A percentile compares a stretch with the other conserved stretches of the same genome.
These are phyloP conservation scores for Coracias cyanogaster DNA, from an alignment of 2,797 vertebrate species.

Conservation along the genomic window DNA sequence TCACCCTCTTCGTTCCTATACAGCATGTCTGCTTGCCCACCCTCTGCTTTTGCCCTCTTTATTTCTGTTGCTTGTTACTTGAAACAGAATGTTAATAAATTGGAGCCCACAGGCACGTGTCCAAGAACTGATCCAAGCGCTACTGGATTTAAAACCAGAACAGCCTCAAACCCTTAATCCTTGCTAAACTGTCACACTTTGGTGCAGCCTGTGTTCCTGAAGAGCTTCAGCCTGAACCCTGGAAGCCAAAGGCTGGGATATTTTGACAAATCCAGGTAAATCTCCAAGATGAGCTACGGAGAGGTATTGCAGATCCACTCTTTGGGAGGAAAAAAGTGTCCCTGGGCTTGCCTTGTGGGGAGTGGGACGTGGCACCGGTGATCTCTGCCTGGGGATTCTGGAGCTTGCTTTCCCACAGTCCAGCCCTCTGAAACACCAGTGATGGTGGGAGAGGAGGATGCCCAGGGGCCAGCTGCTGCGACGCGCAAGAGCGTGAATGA, in stretches of 20 bases:
- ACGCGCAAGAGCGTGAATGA: neutral
- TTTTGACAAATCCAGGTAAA: neutral
- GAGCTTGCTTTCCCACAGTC: neutral
- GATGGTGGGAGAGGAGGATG: neutral
- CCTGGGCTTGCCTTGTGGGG: neutral
- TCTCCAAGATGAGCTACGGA: neutral
- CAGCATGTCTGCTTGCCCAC: rapidly evolving
- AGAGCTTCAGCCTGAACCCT: neutral
- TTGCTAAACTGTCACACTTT: conserved; percentile 22
- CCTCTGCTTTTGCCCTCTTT: neutral
- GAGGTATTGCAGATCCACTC: neutral
- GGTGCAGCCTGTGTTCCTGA: neutral
- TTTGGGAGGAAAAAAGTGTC: neutral
- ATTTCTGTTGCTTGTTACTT: conserved; percentile 1
- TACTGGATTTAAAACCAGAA: neutral
- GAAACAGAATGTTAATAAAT: conserved; percentile 45
- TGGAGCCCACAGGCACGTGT: neutral
- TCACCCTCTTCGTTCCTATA: neutral
- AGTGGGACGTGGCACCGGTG: rapidly evolving
- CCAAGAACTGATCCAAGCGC: conserved; percentile 5
- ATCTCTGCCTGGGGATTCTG: neutral
- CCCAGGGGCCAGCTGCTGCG: neutral
- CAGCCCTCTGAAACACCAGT: neutral
- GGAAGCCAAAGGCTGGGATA: neutral
- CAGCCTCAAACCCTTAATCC: conserved; percentile 16